Evolutionary conservation across 1,140 invertebrate species (phyloP).

Genomic region (Nebria ingens): DNA sequence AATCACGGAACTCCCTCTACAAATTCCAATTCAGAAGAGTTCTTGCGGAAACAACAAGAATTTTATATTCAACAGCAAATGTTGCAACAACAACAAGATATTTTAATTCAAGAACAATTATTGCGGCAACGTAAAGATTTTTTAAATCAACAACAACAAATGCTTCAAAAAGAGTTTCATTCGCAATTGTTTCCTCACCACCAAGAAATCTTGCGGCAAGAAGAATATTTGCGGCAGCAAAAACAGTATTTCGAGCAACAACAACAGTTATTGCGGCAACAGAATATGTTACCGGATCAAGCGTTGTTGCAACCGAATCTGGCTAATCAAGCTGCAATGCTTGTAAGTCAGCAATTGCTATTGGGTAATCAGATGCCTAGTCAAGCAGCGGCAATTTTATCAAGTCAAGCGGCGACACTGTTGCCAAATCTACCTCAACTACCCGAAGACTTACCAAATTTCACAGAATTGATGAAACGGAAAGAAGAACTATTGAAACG

Average conservation of each 20-base stretch:
- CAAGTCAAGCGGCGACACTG: neutral
- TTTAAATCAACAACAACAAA: neutral
- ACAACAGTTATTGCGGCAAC: neutral
- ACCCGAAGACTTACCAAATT: neutral
- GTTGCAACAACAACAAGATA: constrained; percentile 1
- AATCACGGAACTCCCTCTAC: neutral
- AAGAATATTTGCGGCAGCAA: neutral
- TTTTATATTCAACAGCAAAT: constrained; percentile 2
- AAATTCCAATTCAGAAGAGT: neutral
- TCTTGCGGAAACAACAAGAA: neutral
- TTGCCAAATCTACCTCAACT: constrained; percentile 6
- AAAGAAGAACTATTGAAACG: neutral
- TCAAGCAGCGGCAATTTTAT: neutral
- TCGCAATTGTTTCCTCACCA: neutral
- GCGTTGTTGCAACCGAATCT: neutral
- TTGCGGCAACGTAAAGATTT: neutral
- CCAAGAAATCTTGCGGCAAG: neutral
- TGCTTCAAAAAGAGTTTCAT: neutral
- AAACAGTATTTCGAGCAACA: neutral
- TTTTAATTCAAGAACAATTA: neutral
- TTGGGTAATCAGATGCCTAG: neutral
- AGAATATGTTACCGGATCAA: neutral
- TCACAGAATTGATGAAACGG: neutral
- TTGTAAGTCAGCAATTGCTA: neutral
- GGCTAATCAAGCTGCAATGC: neutral